Percentiles rank a stretch among this genome's conserved stretches.
phyloP scores from a whole-genome alignment of 2,797 vertebrate genomes.

The Chromobotia macracanthus region DNA sequence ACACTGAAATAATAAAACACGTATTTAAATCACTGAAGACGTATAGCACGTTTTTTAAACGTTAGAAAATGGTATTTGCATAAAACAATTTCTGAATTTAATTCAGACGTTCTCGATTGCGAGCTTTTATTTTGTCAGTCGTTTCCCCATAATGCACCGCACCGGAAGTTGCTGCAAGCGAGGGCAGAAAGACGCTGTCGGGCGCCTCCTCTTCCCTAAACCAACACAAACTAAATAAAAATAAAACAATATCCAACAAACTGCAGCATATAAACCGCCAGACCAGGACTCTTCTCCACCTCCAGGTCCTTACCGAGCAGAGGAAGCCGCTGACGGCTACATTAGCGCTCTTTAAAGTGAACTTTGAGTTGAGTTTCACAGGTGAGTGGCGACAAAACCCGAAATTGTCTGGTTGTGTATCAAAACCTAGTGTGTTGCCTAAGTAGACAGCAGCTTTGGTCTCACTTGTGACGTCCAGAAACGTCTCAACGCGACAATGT shows the following conservation, averaged over 20 bases:
- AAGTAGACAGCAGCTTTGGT: neutral
- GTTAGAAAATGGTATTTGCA: too few relatives aligned
- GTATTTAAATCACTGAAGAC: too few relatives aligned
- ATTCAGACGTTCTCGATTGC: too few relatives aligned
- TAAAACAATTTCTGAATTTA: too few relatives aligned
- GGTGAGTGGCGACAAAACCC: constrained; percentile 34
- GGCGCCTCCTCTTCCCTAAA: constrained; percentile 40
- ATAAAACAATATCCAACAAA: neutral
- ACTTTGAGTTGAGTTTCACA: constrained; percentile 23
- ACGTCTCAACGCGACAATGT: neutral
- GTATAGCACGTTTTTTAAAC: too few relatives aligned
- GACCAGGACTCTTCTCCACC: neutral
- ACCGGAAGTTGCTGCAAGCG: constrained; percentile 38
- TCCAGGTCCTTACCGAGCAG: neutral
- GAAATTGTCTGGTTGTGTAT: neutral
- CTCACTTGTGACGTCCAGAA: neutral
- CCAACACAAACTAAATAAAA: constrained; percentile 23
- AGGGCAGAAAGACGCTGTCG: constrained; percentile 27
- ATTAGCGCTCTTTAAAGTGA: neutral
- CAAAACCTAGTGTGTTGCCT: neutral
- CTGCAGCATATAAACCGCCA: neutral
- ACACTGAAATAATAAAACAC: too few relatives aligned
- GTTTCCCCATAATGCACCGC: constrained; percentile 33
- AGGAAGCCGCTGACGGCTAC: neutral
- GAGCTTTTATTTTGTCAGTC: constrained; percentile 53